Evolutionary conservation across 2,113 vertebrate species (phyloP).

Genomic region (Synodontis membranacea): DNA sequence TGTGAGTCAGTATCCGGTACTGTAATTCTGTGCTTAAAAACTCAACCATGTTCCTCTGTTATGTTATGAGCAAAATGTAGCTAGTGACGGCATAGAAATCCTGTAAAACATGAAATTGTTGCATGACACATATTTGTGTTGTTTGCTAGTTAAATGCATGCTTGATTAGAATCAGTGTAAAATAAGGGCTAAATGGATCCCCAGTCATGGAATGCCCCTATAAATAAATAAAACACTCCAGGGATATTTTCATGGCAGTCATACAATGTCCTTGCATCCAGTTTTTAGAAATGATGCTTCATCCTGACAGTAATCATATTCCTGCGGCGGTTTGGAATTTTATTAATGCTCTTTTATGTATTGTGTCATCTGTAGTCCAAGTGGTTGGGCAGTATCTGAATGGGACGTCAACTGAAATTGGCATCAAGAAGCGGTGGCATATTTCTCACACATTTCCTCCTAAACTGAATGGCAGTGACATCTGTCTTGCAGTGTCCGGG

Average conservation of each 20-base stretch:
- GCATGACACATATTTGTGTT: neutral
- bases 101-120: neutral
- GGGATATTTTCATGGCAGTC: neutral
- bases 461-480: slow-evolving; percentile 30
- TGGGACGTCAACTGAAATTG: neutral
- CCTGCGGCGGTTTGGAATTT: neutral
- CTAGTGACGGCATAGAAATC: neutral
- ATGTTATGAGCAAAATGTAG: neutral
- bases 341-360: neutral
- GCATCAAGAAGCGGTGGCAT: neutral
- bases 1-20: no score
- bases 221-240: neutral
- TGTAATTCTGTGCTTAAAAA: neutral
- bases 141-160: neutral
- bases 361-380: neutral
- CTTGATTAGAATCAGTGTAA: neutral
- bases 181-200: neutral
- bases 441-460: slow-evolving; percentile 9
- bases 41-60: neutral
- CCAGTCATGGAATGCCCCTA: neutral
- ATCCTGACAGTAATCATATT: neutral
- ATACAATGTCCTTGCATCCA: neutral
- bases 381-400: neutral
- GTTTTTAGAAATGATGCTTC: slow-evolving; percentile 9
- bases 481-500: slow-evolving; percentile 11